Conservation (phyloP, 2,797 vertebrate species). For the Pseudopleuronectes americanus region DNA sequence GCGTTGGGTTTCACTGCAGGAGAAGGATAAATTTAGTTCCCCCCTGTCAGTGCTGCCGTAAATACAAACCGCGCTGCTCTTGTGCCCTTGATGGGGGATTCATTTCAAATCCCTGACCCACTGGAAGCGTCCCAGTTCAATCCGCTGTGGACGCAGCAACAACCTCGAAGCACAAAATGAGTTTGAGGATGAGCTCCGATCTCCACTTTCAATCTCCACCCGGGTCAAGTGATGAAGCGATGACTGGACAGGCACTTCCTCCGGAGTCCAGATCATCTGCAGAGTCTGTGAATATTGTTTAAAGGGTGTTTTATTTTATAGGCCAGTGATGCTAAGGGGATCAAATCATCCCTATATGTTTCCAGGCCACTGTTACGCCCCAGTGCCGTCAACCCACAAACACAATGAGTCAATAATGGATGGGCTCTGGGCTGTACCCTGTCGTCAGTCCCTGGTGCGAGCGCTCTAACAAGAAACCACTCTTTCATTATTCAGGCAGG, state of each 20-base stretch:
- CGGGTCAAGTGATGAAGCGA: not conserved
- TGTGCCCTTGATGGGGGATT: constrained; percentile 54
- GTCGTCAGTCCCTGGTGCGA: constrained; percentile 48
- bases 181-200: not conserved
- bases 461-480: constrained; percentile 66
- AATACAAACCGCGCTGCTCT: constrained; percentile 63
- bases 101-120: constrained; percentile 47
- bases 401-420: constrained; percentile 77
- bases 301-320: constrained; percentile 36
- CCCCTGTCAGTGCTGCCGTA: constrained; percentile 66
- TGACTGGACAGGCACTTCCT: not conserved
- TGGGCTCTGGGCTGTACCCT: constrained; percentile 52
- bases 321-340: constrained; percentile 36
- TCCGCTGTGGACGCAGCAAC: too few relatives aligned
- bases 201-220: constrained; percentile 20
- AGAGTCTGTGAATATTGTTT: constrained; percentile 14
- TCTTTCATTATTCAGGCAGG: constrained; percentile 81
- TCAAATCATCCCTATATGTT: constrained; percentile 41
- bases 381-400: constrained; percentile 55
- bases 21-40: constrained; percentile 72
- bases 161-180: too few relatives aligned
- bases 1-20: constrained; percentile 73
- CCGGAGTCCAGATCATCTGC: constrained; percentile 17
- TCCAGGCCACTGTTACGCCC: constrained; percentile 32
- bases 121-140: not conserved